A percentile compares a stretch with the other conserved stretches of the same genome.
Evolutionary conservation across 2,113 vertebrate genomes (phyloP).

Genomic region (Dissostichus mawsoni): DNA sequence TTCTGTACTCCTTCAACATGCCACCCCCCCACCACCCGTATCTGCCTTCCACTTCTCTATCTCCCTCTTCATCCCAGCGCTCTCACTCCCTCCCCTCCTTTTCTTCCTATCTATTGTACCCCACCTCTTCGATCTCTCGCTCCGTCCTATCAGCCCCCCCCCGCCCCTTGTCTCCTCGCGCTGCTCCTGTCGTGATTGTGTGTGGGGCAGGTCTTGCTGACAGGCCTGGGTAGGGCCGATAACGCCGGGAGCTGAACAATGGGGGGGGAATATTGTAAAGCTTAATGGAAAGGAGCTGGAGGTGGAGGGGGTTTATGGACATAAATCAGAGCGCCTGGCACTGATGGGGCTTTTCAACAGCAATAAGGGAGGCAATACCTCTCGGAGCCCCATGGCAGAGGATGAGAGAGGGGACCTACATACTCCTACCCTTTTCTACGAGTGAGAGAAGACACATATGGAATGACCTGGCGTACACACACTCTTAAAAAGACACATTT

Average conservation of each 20-base stretch:
- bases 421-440: conserved; percentile 51
- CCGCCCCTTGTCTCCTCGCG: neutral
- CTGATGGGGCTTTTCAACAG: conserved; percentile 83
- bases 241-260: conserved; percentile 79
- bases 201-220: conserved; percentile 67
- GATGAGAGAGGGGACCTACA: conserved; percentile 46
- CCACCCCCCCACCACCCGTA: conserved; percentile 28
- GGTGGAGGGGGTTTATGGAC: conserved; percentile 77
- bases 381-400: conserved; percentile 58
- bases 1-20: conserved; percentile 51
- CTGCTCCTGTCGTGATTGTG: conserved; percentile 62
- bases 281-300: conserved; percentile 81
- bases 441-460: conserved; percentile 48
- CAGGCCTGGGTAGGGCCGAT: conserved; percentile 79
- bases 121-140: conserved; percentile 61
- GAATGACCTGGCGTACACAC: conserved; percentile 49
- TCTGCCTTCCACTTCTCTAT: conserved; percentile 46
- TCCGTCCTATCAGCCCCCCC: conserved; percentile 40
- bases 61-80: conserved; percentile 46
- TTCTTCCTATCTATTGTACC: conserved; percentile 41
- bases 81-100: conserved; percentile 17
- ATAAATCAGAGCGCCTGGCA: conserved; percentile 81
- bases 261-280: conserved; percentile 81
- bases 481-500: conserved; percentile 37
- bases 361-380: conserved; percentile 81